These are phyloP conservation scores for Atopsyche davidsoni DNA, from an alignment of 1,140 invertebrate species.

Conservation along the genomic window DNA sequence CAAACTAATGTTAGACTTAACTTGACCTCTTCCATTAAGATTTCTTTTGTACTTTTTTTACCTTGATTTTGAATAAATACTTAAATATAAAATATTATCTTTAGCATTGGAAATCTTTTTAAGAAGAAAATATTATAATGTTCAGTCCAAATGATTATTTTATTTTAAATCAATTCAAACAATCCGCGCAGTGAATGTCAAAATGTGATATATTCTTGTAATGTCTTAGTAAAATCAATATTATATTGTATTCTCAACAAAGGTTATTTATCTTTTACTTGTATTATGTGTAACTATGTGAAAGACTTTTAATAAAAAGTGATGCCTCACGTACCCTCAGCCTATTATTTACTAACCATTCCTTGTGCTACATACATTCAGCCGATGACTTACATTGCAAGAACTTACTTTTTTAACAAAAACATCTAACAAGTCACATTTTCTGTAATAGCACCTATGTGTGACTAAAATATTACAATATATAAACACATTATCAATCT, in stretches of 20 bases:
- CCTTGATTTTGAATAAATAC: conserved; percentile 22
- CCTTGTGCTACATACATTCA: no score
- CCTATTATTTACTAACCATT: no score
- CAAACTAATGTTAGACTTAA: conserved; percentile 25
- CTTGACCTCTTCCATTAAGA: conserved; percentile 28
- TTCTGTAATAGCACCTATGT: no score
- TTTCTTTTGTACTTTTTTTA: conserved; percentile 30
- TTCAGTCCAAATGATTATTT: conserved; percentile 19
- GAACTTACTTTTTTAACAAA: no score
- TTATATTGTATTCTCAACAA: conserved; percentile 26
- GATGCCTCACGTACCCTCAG: no score
- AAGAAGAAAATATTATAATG: conserved; percentile 12
- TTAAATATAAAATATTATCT: conserved; percentile 11
- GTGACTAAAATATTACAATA: no score
- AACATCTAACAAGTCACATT: no score
- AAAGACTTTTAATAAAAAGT: conserved; percentile 19
- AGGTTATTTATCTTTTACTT: conserved; percentile 30
- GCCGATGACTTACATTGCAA: no score
- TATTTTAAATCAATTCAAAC: conserved; percentile 16
- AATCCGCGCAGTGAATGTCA: conserved; percentile 29
- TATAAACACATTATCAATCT: no score
- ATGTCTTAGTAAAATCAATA: conserved; percentile 29
- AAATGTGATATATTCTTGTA: conserved; percentile 31
- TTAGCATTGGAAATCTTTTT: conserved; percentile 17
- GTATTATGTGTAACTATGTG: conserved; percentile 25